phyloP scores from a whole-genome alignment of 2,888 invertebrate species.

The Diabrotica balteata region DNA sequence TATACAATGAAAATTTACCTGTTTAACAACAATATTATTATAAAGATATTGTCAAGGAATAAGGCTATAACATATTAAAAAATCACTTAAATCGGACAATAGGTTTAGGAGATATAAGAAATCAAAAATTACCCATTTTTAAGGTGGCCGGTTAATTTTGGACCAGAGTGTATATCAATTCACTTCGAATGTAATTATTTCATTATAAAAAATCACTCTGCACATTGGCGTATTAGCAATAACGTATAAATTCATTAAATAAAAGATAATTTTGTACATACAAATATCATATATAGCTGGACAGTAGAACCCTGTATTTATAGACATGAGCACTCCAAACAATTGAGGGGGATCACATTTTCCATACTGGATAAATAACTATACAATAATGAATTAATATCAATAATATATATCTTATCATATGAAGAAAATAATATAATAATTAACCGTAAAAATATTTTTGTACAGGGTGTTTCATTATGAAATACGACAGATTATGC shows the following conservation, averaged over 20 bases:
- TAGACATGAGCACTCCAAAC: constrained; percentile 41
- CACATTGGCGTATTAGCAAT: constrained; percentile 19
- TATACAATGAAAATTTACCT: no score
- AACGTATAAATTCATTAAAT: constrained; percentile 11
- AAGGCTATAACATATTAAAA: no score
- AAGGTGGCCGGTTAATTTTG: no score
- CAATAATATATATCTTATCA: constrained; percentile 24
- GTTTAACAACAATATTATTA: no score
- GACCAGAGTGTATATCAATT: not conserved
- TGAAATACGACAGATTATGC: no score
- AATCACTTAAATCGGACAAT: no score
- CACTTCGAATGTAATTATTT: not conserved
- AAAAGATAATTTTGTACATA: constrained; percentile 31
- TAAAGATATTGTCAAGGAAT: no score
- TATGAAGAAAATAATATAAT: not conserved
- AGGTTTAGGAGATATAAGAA: no score
- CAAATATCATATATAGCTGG: constrained; percentile 45
- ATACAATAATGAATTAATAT: constrained; percentile 20
- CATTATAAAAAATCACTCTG: constrained; percentile 13
- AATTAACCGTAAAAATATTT: not conserved
- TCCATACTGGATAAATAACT: constrained; percentile 25
- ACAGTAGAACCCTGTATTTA: constrained; percentile 49
- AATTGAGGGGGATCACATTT: constrained; percentile 30
- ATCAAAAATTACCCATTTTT: no score
- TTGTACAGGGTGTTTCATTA: no score